Percentiles rank a stretch among this genome's conserved stretches.
Conservation (phyloP, 2,113 vertebrate genomes). For the Choloepus hoffmanni region DNA sequence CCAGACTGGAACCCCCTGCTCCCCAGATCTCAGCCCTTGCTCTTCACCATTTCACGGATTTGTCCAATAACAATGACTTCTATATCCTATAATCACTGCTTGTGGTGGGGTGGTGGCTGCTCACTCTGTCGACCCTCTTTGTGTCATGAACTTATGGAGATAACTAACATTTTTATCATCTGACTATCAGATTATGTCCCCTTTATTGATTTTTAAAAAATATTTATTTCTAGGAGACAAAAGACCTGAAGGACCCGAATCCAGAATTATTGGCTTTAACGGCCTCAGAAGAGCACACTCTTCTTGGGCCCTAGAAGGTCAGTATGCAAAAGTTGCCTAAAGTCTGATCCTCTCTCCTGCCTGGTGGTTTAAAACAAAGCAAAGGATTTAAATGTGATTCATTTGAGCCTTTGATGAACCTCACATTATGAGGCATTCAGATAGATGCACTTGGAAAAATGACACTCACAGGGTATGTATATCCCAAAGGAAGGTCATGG, state of each 20-base stretch:
- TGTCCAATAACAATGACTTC: conserved; percentile 90
- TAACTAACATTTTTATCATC: conserved; percentile 67
- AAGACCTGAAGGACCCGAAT: conserved; percentile 74
- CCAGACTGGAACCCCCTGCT: conserved; percentile 12
- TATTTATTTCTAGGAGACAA: conserved; percentile 81
- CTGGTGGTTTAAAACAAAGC: conserved; percentile 4
- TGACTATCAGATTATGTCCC: conserved; percentile 62
- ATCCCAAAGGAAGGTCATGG: neutral
- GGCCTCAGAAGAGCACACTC: conserved; percentile 81
- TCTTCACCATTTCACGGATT: conserved; percentile 87
- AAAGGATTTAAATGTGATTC: conserved; percentile 32
- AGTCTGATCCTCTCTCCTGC: conserved; percentile 26
- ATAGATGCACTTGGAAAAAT: neutral
- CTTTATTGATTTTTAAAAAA: conserved; percentile 79
- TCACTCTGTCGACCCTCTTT: neutral
- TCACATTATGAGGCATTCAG: neutral
- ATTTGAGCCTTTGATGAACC: neutral
- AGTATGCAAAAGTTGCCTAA: conserved; percentile 70
- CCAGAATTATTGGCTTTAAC: conserved; percentile 76
- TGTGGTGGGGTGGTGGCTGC: conserved; percentile 38
- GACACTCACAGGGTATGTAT: neutral
- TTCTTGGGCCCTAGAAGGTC: conserved; percentile 81
- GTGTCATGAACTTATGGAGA: conserved; percentile 57
- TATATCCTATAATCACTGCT: conserved; percentile 84
- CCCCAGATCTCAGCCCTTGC: conserved; percentile 82